Percentiles rank a stretch among this genome's conserved stretches.
phyloP scores from a whole-genome alignment of 2,797 vertebrate species.

The Rhinichthys osculus region DNA sequence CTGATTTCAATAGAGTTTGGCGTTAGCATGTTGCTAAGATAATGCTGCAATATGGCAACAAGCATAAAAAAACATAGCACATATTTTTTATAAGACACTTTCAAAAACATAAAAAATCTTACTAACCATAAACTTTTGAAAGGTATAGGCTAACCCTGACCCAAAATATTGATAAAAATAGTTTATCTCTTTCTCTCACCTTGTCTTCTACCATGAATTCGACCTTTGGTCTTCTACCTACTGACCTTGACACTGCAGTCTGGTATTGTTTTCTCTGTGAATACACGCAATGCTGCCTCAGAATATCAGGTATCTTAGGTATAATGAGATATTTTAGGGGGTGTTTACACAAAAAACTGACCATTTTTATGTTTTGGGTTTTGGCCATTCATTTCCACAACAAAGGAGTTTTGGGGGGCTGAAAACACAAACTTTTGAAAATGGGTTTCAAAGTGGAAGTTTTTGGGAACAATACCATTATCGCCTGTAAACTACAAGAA shows the following conservation, averaged over 20 bases:
- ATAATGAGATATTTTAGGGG: not conserved
- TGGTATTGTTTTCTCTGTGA: not conserved
- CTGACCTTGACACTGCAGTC: not conserved
- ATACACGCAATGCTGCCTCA: not conserved
- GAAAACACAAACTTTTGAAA: not conserved
- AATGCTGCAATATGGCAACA: slow-evolving; percentile 6
- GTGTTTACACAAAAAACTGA: not conserved
- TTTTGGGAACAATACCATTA: not conserved
- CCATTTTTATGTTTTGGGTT: too few relatives aligned
- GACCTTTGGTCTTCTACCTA: too few relatives aligned
- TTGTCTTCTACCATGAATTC: not conserved
- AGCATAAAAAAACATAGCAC: not conserved
- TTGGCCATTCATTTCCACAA: not conserved
- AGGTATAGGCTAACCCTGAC: not conserved
- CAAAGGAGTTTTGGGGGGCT: not conserved
- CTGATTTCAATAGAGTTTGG: not conserved
- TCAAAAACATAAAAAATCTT: not conserved
- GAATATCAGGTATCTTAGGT: not conserved
- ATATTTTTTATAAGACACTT: not conserved
- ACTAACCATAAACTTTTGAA: not conserved
- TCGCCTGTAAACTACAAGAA: not conserved
- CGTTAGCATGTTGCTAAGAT: not conserved
- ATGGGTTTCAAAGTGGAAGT: not conserved
- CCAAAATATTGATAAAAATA: not conserved
- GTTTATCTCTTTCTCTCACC: not conserved